Evolutionary conservation across 2,113 vertebrate species (phyloP).

Genomic region (Fregetta grallaria): DNA sequence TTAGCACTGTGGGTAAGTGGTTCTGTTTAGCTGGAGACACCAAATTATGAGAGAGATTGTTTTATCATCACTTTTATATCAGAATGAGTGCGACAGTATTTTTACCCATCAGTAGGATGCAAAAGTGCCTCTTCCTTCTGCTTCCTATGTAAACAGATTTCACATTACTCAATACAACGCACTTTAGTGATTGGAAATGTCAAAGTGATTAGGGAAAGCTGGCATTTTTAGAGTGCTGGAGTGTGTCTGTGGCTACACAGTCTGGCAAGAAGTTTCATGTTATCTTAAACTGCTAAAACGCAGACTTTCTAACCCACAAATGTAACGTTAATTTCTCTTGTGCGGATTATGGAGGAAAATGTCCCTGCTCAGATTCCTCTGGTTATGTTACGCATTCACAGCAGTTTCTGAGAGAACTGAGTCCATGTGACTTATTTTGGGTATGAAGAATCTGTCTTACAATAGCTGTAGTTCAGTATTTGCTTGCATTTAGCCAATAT

Average conservation of each 20-base stretch:
- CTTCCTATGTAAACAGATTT: not conserved
- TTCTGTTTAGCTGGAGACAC: not conserved
- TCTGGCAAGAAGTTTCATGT: not conserved
- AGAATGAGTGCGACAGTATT: not conserved
- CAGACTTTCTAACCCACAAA: not conserved
- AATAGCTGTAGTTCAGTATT: not conserved
- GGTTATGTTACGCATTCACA: not conserved
- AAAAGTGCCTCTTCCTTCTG: not conserved
- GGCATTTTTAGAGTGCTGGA: not conserved
- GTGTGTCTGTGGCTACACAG: not conserved
- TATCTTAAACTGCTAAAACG: not conserved
- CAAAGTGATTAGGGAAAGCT: not conserved
- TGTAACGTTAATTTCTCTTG: not conserved
- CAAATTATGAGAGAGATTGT: not conserved
- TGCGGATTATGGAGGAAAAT: not conserved
- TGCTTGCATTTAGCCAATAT: not conserved
- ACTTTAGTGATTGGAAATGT: not conserved
- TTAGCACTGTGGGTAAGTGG: not conserved
- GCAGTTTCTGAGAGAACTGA: not conserved
- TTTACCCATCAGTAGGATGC: not conserved
- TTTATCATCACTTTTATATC: not conserved
- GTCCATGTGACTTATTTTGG: not conserved
- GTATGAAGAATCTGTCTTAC: not conserved
- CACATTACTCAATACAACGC: not conserved
- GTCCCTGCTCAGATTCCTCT: not conserved